phyloP scores from a whole-genome alignment of 2,888 invertebrate genomes.

The Watsonalla cultraria region DNA sequence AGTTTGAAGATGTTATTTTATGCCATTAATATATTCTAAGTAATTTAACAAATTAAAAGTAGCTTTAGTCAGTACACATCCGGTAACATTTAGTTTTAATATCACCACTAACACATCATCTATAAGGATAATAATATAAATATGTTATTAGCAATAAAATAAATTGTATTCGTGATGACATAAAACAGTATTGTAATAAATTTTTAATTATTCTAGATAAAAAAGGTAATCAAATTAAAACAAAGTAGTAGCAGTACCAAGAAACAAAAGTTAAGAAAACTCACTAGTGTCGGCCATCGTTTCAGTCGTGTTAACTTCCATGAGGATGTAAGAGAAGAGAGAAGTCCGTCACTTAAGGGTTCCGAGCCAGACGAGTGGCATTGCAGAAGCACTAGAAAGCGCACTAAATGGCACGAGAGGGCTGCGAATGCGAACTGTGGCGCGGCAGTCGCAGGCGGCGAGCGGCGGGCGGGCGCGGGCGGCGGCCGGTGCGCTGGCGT shows the following conservation, averaged over 20 bases:
- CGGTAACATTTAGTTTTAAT: too few species aligned
- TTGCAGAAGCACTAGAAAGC: conserved; percentile 64
- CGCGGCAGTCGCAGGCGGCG: conserved; percentile 37
- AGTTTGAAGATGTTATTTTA: too few species aligned
- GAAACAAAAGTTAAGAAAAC: conserved; percentile 27
- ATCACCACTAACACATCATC: too few species aligned
- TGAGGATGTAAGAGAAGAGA: conserved; percentile 20
- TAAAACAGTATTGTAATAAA: too few species aligned
- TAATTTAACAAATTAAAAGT: too few species aligned
- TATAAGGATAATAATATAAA: too few species aligned
- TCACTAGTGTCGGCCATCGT: conserved; percentile 47
- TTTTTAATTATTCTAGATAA: background rate
- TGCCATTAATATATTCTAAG: too few species aligned
- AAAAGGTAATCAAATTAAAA: conserved; percentile 6
- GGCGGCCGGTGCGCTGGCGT: conserved; percentile 48
- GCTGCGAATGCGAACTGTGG: conserved; percentile 46
- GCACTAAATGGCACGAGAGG: conserved; percentile 53
- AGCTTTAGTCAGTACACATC: too few species aligned
- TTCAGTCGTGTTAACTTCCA: conserved; percentile 35
- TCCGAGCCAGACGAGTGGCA: conserved; percentile 48
- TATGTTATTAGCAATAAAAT: too few species aligned
- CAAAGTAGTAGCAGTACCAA: conserved; percentile 11
- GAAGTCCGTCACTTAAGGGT: conserved; percentile 20
- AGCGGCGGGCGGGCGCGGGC: conserved; percentile 30
- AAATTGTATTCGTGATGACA: too few species aligned